These are phyloP conservation scores for Phylloscopus collybita DNA, from an alignment of 2,797 vertebrate genomes.

Conservation along the genomic window DNA sequence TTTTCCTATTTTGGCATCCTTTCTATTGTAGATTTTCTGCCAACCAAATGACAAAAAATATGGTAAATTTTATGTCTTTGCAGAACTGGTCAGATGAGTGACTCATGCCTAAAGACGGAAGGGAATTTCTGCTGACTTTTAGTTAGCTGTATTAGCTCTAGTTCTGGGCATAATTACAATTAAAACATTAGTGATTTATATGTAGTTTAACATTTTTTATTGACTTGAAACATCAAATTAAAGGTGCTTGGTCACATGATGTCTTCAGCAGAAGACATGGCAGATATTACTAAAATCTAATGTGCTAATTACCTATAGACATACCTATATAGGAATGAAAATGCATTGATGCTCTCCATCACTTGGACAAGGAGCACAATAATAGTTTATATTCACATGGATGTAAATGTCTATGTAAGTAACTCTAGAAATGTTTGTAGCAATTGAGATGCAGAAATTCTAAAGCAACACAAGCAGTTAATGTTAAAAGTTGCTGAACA, in stretches of 20 bases:
- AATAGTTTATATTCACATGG: not conserved
- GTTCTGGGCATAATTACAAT: not conserved
- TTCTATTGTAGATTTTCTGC: not conserved
- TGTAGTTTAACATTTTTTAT: not conserved
- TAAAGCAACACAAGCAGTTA: not conserved
- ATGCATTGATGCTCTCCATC: not conserved
- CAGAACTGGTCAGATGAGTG: not conserved
- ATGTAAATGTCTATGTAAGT: not conserved
- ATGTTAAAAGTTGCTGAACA: not conserved
- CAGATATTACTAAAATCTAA: not conserved
- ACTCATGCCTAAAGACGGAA: not conserved
- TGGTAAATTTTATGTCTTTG: not conserved
- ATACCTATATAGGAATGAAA: not conserved
- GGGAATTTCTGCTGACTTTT: not conserved
- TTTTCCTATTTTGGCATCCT: not conserved
- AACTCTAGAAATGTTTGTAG: not conserved
- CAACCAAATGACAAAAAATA: not conserved
- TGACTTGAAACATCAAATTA: not conserved
- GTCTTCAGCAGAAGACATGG: not conserved
- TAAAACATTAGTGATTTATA: not conserved
- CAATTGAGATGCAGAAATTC: not conserved
- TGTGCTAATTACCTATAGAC: not conserved
- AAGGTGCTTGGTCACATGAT: not conserved
- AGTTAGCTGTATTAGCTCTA: not conserved
- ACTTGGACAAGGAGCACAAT: not conserved